Evolutionary conservation across 2,113 vertebrate genomes (phyloP).

Genomic region (Balaenoptera acutorostrata): DNA sequence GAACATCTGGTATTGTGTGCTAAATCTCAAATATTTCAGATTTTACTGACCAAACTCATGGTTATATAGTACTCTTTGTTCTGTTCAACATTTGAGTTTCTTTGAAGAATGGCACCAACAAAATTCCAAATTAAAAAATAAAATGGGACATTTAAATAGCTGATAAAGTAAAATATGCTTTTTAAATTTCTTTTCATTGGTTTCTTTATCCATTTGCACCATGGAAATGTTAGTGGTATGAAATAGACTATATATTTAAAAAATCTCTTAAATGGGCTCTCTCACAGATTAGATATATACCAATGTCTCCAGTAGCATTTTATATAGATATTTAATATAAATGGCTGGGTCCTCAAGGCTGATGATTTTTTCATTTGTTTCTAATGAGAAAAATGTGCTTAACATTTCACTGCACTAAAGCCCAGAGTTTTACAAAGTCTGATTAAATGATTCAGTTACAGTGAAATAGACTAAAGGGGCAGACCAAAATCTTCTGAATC

Average conservation of each 20-base stretch:
- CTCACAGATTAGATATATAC: neutral
- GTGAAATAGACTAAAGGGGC: constrained; percentile 50
- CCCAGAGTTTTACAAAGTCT: constrained; percentile 58
- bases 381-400: constrained; percentile 66
- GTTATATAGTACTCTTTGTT: neutral
- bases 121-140: constrained; percentile 47
- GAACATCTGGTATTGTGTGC: neutral
- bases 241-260: constrained; percentile 56
- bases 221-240: constrained; percentile 46
- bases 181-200: constrained; percentile 34
- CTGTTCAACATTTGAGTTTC: neutral
- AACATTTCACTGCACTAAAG: constrained; percentile 61
- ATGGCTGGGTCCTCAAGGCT: constrained; percentile 49
- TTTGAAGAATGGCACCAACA: neutral
- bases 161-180: constrained; percentile 44
- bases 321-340: constrained; percentile 62
- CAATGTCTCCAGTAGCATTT: constrained; percentile 28
- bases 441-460: constrained; percentile 68
- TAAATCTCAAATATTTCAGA: neutral
- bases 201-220: neutral
- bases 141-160: constrained; percentile 20
- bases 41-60: neutral
- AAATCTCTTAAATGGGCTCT: constrained; percentile 31
- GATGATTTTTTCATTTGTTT: constrained; percentile 70
- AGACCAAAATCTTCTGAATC: constrained; percentile 53